phyloP scores from a whole-genome alignment of 2,888 invertebrate species.

The Eremobia ochroleuca region DNA sequence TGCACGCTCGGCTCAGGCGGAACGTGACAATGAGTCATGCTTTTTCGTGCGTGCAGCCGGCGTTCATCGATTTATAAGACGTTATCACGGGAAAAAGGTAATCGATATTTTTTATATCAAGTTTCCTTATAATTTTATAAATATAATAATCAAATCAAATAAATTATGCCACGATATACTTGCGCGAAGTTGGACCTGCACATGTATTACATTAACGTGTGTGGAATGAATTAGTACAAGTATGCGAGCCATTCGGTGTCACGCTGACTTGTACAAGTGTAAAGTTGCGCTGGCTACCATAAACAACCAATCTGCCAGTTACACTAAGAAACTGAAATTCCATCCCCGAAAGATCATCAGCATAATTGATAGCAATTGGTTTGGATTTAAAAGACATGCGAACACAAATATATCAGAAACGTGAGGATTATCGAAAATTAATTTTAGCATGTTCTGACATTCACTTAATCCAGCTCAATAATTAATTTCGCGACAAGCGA shows the following conservation, averaged over 20 bases:
- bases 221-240: background rate
- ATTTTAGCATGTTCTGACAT: slow-evolving; percentile 14
- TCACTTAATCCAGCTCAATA: slow-evolving; percentile 15
- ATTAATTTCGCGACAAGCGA: slow-evolving; percentile 50
- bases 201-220: background rate
- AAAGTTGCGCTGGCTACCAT: background rate
- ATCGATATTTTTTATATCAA: background rate
- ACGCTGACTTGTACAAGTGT: background rate
- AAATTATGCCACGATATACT: background rate
- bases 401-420: slow-evolving; percentile 2
- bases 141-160: background rate
- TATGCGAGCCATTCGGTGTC: background rate
- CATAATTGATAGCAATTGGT: background rate
- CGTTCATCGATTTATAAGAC: no score
- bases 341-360: no score
- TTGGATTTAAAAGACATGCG: background rate
- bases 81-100: no score
- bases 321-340: background rate
- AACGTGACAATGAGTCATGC: no score
- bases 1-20: no score
- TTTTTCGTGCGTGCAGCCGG: no score
- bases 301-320: background rate
- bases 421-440: background rate
- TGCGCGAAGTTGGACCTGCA: background rate
- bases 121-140: background rate